Conservation (phyloP, 2,797 vertebrate species). For the Catostomus latipinnis region DNA sequence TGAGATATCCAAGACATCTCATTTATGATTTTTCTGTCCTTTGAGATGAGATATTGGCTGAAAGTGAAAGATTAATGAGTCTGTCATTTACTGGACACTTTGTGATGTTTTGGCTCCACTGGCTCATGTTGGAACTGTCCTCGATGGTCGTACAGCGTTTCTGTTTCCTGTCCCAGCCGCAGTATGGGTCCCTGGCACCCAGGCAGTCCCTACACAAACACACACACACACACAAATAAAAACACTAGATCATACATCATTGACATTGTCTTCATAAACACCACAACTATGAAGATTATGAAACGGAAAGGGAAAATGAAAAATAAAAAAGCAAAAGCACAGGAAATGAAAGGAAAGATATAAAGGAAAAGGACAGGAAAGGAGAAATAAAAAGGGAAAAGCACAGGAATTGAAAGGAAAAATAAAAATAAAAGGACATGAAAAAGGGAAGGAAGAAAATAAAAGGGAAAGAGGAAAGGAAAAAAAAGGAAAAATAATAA, state of each 20-base stretch:
- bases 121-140: conserved; percentile 90
- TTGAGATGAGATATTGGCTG: conserved; percentile 4
- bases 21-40: not conserved
- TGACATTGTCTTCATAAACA: not conserved
- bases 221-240: conserved; percentile 12
- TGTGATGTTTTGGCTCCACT: conserved; percentile 92
- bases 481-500: too few species aligned
- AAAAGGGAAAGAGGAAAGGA: too few species aligned
- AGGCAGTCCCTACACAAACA: conserved; percentile 80
- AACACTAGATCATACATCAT: not conserved
- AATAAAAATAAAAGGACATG: too few species aligned
- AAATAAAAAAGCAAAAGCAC: too few species aligned
- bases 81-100: conserved; percentile 86
- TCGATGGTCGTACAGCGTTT: conserved; percentile 90
- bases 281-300: not conserved
- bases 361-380: too few species aligned
- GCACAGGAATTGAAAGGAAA: too few species aligned
- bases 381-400: too few species aligned
- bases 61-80: conserved; percentile 22
- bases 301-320: too few species aligned
- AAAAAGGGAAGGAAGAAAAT: too few species aligned
- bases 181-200: conserved; percentile 94
- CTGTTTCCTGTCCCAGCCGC: conserved; percentile 91
- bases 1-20: not conserved
- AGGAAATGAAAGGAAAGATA: too few species aligned